Evolutionary conservation across 2,113 vertebrate genomes (phyloP), one percentile per base, ranked within the genome.

Genomic region (Poecilia latipinna): DNA sequence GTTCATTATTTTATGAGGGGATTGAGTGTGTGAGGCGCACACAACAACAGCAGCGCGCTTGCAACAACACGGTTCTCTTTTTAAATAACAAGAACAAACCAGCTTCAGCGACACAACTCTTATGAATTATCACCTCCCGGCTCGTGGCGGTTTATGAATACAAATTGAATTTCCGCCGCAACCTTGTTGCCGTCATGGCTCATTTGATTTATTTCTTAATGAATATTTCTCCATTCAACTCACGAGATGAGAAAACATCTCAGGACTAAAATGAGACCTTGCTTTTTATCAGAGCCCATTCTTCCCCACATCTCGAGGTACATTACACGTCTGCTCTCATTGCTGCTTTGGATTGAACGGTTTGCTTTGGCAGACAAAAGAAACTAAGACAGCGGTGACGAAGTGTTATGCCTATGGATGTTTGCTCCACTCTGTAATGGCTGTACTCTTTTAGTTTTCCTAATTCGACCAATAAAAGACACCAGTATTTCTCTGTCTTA

Each of bases 161-260:
- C 91, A 94, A 95, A 94, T 95, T 92, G 92, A 93, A 93, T 94
- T 93, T 92, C 70, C 69, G 28, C 88, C 70, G 76, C 83, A 67
- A 75, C 88, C 88, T 88, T 88, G 87, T 75, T 69, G 83, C 86
- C 81, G 93, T 92, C 93, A 93, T 13, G 93, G 86, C 93, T 95
- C 94, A 95, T 95, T 94, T 92, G 74, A 91, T 86, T 83, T 90
- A 92, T 92, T 93, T 88, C 91, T 94, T 94, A 93, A 93, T 93
- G 91, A 93, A 94, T 91, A 90, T 90, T 88, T 88, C 85, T 77
- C 86, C 85, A 85, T 92, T 91, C 90, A 90, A 86, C 88, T 89
- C 85, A 71, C 74, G 75, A 91, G 86, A 94, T 82, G 87, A 89
- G 86, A 88, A 90, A 88, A 91, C 90, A 93, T 92, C 92, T 92